These are phyloP conservation scores for Phragmatobia fuliginosa DNA, from an alignment of 2,888 invertebrate species.

Conservation along the genomic window DNA sequence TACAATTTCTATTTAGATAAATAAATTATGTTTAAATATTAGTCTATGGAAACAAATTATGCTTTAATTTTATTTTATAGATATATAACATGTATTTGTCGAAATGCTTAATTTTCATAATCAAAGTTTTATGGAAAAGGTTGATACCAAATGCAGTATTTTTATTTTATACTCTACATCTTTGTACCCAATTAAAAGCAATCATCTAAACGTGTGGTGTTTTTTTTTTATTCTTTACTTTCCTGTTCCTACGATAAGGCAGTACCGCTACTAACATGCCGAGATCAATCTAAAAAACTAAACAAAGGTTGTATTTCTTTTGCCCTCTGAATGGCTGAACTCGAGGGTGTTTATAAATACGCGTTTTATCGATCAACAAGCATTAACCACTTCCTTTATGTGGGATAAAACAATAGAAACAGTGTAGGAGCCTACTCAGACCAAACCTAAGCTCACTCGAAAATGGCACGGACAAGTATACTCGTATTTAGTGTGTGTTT, in stretches of 20 bases:
- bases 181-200: slow-evolving; percentile 86
- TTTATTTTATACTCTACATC: slow-evolving; percentile 86
- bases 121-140: slow-evolving; percentile 82
- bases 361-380: slow-evolving; percentile 60
- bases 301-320: slow-evolving; percentile 40
- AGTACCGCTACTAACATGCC: slow-evolving; percentile 11
- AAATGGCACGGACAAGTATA: slow-evolving; percentile 58
- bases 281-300: slow-evolving; percentile 21
- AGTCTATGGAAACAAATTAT: slow-evolving; percentile 76
- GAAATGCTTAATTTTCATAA: slow-evolving; percentile 85
- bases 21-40: slow-evolving; percentile 71
- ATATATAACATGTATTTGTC: slow-evolving; percentile 82
- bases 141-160: slow-evolving; percentile 86
- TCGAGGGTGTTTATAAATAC: slow-evolving; percentile 69
- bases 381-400: slow-evolving; percentile 59
- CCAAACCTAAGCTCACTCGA: slow-evolving; percentile 35
- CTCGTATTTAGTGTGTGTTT: slow-evolving; percentile 56
- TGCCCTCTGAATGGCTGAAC: slow-evolving; percentile 43
- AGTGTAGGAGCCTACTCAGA: slow-evolving; percentile 26
- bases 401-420: slow-evolving; percentile 38
- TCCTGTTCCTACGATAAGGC: neutral
- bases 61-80: slow-evolving; percentile 84
- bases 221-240: slow-evolving; percentile 12
- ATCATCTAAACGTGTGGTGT: slow-evolving; percentile 62
- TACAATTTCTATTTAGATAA: slow-evolving; percentile 85